Evolutionary conservation across 2,888 invertebrate genomes (phyloP), one percentile per base, ranked within the genome.

Genomic region (Anticlea derivata): DNA sequence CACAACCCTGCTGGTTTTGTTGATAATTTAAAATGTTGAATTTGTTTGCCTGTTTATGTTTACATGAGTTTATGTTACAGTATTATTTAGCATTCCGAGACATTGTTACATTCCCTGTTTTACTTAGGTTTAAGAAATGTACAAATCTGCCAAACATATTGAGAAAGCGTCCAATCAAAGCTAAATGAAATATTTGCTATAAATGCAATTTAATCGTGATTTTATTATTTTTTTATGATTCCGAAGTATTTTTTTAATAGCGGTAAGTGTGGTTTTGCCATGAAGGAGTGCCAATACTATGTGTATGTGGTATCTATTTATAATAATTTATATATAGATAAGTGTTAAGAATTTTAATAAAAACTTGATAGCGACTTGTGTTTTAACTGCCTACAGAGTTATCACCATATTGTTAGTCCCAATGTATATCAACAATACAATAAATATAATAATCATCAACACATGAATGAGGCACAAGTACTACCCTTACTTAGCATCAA

Each of bases 311-410:
- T 83, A 75, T 81, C 68, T 78, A 75, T 80, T 80, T 79, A 79
- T 73, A 70, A 73, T 80, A 73, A 78, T 76, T 74, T 79, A 78
- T 71, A 80, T 76, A 80, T 83, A 81, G 66, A 74, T 78, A 80
- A 65, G 78, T 82, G 75, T 81, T 81, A 84, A 85, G 75, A 74
- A 79, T 81, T 87, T 81, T 81, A 85, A 83, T 83, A 84, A 84
- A 52, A 85, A 82, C 75, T 74, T 69, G 66, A 84, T 80, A 82
- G 77, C 75, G 66, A 63, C 67, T 52, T 61, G 58, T 63, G 68
- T 76, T 83, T 67, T 61, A 58, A 63, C 55, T 62, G 23, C 51
- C 38, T 55, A 23, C 35, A 17, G 17, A 44, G 45, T 33, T 8
- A 41, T 44, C 24, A 47, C 41, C 22, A 41, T 35, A 17, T 3